phyloP scores from a whole-genome alignment of 2,113 vertebrate genomes.

The Conger conger region DNA sequence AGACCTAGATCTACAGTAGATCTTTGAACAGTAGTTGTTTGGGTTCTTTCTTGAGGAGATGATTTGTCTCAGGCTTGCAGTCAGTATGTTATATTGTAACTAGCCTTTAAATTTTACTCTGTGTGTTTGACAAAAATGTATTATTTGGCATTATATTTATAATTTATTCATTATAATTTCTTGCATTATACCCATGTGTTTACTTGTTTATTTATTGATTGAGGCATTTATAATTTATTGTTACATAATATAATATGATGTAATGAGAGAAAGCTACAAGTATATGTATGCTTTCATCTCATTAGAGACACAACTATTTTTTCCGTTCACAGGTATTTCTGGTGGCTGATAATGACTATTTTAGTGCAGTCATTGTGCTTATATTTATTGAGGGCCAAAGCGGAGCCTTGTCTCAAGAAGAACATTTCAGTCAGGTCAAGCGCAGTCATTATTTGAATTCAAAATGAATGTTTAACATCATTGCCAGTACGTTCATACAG shows the following conservation, averaged over 20 bases:
- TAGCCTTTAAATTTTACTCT: background rate
- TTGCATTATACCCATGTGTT: background rate
- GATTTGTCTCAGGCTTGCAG: too few relatives aligned
- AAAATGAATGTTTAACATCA: background rate
- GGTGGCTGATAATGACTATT: slow-evolving; percentile 9
- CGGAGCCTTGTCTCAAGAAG: background rate
- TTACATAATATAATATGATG: too few relatives aligned
- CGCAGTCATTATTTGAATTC: background rate
- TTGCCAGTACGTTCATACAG: background rate
- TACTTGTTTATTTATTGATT: too few relatives aligned
- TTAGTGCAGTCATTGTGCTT: slow-evolving; percentile 12
- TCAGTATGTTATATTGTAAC: too few relatives aligned
- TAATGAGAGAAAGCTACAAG: too few relatives aligned
- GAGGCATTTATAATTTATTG: too few relatives aligned
- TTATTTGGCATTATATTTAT: background rate
- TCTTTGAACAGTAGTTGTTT: background rate
- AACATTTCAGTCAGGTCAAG: background rate
- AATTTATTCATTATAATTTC: background rate
- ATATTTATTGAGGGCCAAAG: slow-evolving; percentile 17
- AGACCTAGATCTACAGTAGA: background rate
- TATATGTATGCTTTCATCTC: background rate
- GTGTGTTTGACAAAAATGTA: background rate
- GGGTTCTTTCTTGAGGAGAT: background rate
- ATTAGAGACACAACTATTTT: background rate
- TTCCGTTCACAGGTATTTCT: background rate